Evolutionary conservation across 2,113 vertebrate species (phyloP), one percentile per base, ranked within the genome.

Genomic region (Amphilophus citrinellus): DNA sequence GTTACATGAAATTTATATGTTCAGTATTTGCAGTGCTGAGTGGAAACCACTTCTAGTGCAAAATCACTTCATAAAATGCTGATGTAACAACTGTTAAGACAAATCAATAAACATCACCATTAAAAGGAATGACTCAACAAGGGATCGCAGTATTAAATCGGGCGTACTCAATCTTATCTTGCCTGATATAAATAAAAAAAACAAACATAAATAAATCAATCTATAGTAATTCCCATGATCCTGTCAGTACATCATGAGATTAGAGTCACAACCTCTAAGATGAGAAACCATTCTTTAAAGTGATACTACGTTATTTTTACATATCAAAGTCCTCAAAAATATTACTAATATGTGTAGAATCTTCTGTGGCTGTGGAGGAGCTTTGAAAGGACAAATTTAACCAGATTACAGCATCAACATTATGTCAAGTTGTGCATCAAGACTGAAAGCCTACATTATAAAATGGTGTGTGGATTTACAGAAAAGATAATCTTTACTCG

Each of bases 121-220:
- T 47, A 76, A 82, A 37, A 10, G 13, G 24, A 75, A 61, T 2
- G 27, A 81, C 77, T 89, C 91, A 76, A 90, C 88, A 86, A 87
- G 88, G 83, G 86, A 65, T 89, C 14, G 65, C 82, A 77, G 39
- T 53, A 53, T 84, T 90, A 88, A 86, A 91, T 63, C 27, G 61
- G 73, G 76, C 65, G 61, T 53, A 58, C 47, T 59, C 61, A 62
- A 10, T 27, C 53, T 44, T 30, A 62, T 42, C 18, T 71, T 20
- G 6, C 15, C n/a, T 78, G 13, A 68, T 80, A 63, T 63, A 59
- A 66, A 50, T 59, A 53, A 17, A 77, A 61, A 30, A 83, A 42
- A 66, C 42, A 61, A 81, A 61, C 62, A 68, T 13, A 57, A 57
- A 47, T 47, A 32, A 37, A 24, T 42, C 9, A 83, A 30, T 53